These are phyloP conservation scores for Thalpophila matura DNA, from an alignment of 2,888 invertebrate genomes.

Conservation along the genomic window DNA sequence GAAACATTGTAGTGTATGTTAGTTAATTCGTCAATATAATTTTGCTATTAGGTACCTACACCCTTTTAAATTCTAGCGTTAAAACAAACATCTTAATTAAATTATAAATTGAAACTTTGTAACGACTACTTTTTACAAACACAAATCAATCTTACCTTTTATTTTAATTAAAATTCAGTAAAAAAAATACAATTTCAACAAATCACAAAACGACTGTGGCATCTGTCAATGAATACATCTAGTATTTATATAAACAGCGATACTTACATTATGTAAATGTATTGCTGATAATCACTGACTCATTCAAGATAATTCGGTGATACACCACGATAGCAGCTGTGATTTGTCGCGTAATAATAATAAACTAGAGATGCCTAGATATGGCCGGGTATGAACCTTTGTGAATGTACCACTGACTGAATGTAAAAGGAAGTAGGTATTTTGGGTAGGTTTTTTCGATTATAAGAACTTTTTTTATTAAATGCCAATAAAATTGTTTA, in stretches of 20 bases:
- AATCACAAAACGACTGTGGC: constrained; percentile 16
- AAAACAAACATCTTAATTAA: no score
- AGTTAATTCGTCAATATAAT: no score
- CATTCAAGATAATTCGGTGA: constrained; percentile 42
- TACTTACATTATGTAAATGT: constrained; percentile 11
- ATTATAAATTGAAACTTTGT: no score
- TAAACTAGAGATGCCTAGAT: background rate
- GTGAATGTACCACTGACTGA: no score
- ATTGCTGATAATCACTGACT: constrained; percentile 28
- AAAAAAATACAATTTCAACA: background rate
- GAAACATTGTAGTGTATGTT: no score
- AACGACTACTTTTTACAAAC: no score
- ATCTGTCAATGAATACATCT: constrained; percentile 4
- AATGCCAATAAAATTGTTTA: no score
- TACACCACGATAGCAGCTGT: constrained; percentile 29
- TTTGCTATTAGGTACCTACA: no score
- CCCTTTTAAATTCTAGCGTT: no score
- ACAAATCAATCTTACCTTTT: constrained; percentile 18
- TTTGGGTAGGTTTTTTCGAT: no score
- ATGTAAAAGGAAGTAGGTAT: no score
- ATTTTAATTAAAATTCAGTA: background rate
- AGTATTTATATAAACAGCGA: constrained; percentile 28
- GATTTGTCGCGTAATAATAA: constrained; percentile 28
- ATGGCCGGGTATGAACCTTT: constrained; percentile 27
- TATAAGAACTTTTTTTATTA: no score